Percentiles rank a stretch among this genome's conserved stretches.
These are phyloP conservation scores for Merodon equestris DNA, from an alignment of 2,888 invertebrate genomes.

Conservation along the genomic window DNA sequence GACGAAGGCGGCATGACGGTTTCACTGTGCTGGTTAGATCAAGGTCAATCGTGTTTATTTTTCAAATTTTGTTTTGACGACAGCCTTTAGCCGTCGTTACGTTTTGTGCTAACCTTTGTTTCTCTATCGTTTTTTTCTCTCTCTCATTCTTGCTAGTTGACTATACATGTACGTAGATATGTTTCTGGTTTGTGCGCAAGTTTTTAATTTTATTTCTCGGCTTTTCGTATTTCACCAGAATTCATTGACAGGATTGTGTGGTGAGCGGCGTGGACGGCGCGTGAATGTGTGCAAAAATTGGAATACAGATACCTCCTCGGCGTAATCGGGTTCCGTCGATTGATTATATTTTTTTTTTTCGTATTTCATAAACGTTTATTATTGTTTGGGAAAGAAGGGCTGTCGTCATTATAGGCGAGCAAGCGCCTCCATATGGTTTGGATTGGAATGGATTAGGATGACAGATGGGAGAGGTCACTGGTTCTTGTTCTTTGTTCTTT, in stretches of 20 bases:
- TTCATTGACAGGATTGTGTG: conserved; percentile 10
- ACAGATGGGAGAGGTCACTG: too few species aligned
- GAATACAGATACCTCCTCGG: not conserved
- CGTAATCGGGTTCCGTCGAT: not conserved
- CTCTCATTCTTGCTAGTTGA: not conserved
- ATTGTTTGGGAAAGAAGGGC: too few species aligned
- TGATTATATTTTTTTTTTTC: not conserved
- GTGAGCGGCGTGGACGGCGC: not conserved
- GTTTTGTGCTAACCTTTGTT: conserved; percentile 30
- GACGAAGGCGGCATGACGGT: conserved; percentile 15
- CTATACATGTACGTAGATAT: conserved; percentile 2
- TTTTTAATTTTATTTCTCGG: conserved; percentile 6
- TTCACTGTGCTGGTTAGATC: conserved; percentile 70
- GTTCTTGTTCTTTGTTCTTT: too few species aligned
- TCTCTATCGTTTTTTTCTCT: not conserved
- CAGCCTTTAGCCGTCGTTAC: conserved; percentile 43
- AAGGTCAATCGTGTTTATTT: conserved; percentile 79
- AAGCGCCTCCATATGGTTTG: too few species aligned
- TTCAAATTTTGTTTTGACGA: conserved; percentile 77
- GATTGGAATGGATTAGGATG: too few species aligned
- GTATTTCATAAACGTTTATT: not conserved
- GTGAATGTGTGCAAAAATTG: too few species aligned
- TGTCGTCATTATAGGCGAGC: too few species aligned
- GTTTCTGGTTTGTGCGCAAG: conserved; percentile 48
- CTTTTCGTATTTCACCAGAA: conserved; percentile 34